Base-by-base conservation (phyloP, 2,113 vertebrate genomes). In the Phodopus roborovskii region DNA sequence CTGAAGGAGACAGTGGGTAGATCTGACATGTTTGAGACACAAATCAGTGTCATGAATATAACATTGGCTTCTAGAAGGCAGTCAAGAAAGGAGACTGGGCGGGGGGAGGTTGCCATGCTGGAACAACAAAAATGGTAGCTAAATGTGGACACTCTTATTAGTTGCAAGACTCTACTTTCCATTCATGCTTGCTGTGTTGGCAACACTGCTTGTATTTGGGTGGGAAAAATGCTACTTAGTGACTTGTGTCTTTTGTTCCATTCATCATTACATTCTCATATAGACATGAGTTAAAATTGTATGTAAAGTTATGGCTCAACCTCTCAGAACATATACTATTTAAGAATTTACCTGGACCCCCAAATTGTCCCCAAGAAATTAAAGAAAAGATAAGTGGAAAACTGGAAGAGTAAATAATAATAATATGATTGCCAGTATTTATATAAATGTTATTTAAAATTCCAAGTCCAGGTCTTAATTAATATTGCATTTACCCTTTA, bases 91-190 rank as follows among this genome's bases (percentile, higher is more conserved):
- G 7, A 33, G 33, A 13, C 17, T 28, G 66, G 30, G 36, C 7
- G 48, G 30, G 36, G 10, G 48, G 70, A 36, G 48, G 28, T 50
- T 7, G 62, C 30, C 0, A n/a, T 66, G 8, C 8, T n/a, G 56
- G 16, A 3, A 50, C 7, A 1, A 15, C 81, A 7, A 1, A 48
- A 68, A 58, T 1, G 1, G 10, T 15, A 0, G 56, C 17, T 22
- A 42, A 3, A n/a, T 48, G 62, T 9, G 33, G 16, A 26, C 13
- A 22, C 24, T 56, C 58, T 64, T 20, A 28, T 17, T 28, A 56
- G 83, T 17, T 90, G 48, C 45, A 83, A 75, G 90, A 53, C 15
- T 20, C 4, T 10, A 3, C n/a, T 8, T 36, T 36, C 56, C 56
- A 60, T 19, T 50, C 39, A 73, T 22, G 17, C 4, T 26, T 22